Conservation (phyloP, 2,888 invertebrate genomes). For the Bellardia pandia region DNA sequence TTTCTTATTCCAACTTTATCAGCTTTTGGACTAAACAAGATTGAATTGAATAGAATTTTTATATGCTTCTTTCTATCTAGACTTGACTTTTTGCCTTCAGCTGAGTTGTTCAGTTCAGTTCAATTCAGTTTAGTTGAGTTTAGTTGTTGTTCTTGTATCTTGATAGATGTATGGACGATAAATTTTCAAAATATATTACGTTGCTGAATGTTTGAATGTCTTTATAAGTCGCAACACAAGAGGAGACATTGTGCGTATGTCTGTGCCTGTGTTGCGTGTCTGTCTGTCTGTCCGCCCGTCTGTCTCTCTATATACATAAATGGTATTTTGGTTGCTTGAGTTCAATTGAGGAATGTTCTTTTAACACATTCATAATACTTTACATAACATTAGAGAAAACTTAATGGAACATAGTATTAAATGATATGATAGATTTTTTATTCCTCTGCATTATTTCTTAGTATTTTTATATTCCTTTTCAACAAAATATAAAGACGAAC, state of each 20-base stretch:
- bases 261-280: conserved; percentile 40
- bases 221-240: conserved; percentile 56
- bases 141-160: conserved; percentile 57
- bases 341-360: conserved; percentile 73
- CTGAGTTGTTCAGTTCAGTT: conserved; percentile 24
- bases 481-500: conserved; percentile 30
- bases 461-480: conserved; percentile 46
- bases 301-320: neutral
- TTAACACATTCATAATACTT: conserved; percentile 72
- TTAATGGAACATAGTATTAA: conserved; percentile 72
- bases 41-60: conserved; percentile 44
- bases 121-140: conserved; percentile 5
- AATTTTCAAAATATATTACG: conserved; percentile 66
- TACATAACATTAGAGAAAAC: conserved; percentile 69
- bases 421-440: conserved; percentile 69
- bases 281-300: conserved; percentile 5
- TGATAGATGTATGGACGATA: conserved; percentile 72
- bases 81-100: conserved; percentile 67
- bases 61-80: conserved; percentile 26
- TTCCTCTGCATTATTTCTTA: conserved; percentile 5
- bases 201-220: conserved; percentile 48
- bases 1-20: conserved; percentile 51
- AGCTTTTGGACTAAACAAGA: conserved; percentile 64
- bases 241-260: conserved; percentile 55
- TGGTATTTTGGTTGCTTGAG: conserved; percentile 60